phyloP scores from a whole-genome alignment of 1,140 invertebrate species.

The Bombus ignitus region DNA sequence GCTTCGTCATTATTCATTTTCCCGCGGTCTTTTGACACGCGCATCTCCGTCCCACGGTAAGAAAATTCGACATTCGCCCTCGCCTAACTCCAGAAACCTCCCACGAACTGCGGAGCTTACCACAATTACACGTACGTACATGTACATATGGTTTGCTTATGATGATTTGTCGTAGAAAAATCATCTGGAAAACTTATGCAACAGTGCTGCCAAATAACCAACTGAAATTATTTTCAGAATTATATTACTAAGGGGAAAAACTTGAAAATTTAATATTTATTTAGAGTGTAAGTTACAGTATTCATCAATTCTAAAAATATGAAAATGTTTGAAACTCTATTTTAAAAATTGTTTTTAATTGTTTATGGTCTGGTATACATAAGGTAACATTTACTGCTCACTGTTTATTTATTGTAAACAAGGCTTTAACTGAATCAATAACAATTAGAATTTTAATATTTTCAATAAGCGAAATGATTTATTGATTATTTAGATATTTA shows the following conservation, averaged over 20 bases:
- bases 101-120: slow-evolving; percentile 38
- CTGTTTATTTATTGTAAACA: neutral
- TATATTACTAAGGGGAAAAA: neutral
- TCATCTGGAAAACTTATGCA: neutral
- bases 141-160: neutral
- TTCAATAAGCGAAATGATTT: neutral
- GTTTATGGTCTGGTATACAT: neutral
- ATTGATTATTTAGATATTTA: too few species aligned
- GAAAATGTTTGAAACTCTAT: neutral
- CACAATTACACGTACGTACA: slow-evolving; percentile 21
- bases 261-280: neutral
- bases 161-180: neutral
- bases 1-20: slow-evolving; percentile 70
- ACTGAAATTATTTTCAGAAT: neutral
- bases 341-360: neutral
- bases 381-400: neutral
- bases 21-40: slow-evolving; percentile 70
- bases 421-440: neutral
- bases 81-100: slow-evolving; percentile 36
- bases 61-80: slow-evolving; percentile 71
- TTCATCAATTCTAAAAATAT: neutral
- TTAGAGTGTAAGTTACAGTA: neutral
- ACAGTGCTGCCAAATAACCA: slow-evolving; percentile 1
- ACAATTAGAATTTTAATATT: neutral
- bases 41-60: slow-evolving; percentile 63